Conservation (phyloP, 2,888 invertebrate genomes). For the Disparrhopalites patrizii region DNA sequence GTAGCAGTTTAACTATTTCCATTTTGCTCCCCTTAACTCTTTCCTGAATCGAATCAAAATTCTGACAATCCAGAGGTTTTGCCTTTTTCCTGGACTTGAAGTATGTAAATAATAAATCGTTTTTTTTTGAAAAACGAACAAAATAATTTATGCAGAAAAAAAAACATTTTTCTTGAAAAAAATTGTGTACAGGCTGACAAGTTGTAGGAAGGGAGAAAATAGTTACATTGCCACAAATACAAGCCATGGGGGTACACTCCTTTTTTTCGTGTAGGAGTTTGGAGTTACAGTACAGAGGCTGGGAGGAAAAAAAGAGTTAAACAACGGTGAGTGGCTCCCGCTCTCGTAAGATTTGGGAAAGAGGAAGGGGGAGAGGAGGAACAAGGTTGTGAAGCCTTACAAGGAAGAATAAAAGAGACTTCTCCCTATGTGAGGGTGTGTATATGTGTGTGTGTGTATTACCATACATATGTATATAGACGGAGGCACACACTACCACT, state of each 20-base stretch:
- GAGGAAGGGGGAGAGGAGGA: background rate
- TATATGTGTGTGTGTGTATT: too few species aligned
- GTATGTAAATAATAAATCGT: background rate
- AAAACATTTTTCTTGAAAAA: background rate
- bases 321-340: slow-evolving; percentile 2
- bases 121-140: background rate
- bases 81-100: background rate
- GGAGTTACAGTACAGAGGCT: background rate
- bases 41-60: too few species aligned
- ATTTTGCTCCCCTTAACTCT: too few species aligned
- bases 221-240: too few species aligned
- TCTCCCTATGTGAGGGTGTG: too few species aligned
- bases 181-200: background rate
- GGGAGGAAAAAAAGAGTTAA: background rate
- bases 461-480: too few species aligned
- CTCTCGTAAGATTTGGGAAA: slow-evolving; percentile 4
- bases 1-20: too few species aligned
- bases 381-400: background rate
- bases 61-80: too few species aligned
- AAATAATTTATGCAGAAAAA: background rate
- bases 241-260: too few species aligned
- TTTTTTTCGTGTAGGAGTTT: too few species aligned
- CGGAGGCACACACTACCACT: too few species aligned
- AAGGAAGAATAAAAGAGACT: too few species aligned
- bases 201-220: background rate